phyloP scores from a whole-genome alignment of 1,140 invertebrate species.

The Trinorchestia longiramus region DNA sequence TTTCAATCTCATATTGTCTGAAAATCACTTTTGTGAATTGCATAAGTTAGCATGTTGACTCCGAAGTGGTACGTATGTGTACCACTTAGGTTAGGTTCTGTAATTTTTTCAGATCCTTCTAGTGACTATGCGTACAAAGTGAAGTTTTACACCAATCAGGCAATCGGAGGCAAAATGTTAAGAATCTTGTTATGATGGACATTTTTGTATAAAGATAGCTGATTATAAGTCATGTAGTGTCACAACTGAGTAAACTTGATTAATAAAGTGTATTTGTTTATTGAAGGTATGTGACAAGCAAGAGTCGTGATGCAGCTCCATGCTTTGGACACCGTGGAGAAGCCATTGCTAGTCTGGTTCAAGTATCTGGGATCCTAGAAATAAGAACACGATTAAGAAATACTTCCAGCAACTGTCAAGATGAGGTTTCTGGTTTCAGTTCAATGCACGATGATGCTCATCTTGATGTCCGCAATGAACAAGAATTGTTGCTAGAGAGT shows the following conservation, averaged over 20 bases:
- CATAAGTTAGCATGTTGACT: too few species aligned
- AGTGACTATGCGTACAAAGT: too few species aligned
- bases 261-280: not conserved
- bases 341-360: not conserved
- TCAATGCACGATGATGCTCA: not conserved
- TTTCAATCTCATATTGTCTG: too few species aligned
- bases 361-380: not conserved
- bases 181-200: too few species aligned
- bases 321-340: not conserved
- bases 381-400: not conserved
- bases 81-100: too few species aligned
- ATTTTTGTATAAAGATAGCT: not conserved
- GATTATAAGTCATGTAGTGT: too few species aligned
- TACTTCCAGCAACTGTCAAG: too few species aligned
- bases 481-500: not conserved
- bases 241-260: not conserved
- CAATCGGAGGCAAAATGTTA: too few species aligned
- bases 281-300: not conserved
- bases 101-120: too few species aligned
- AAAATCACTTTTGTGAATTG: too few species aligned
- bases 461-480: not conserved
- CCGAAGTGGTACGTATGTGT: too few species aligned
- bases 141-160: too few species aligned
- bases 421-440: not conserved
- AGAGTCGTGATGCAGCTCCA: not conserved